A percentile compares a stretch with the other conserved stretches of the same genome.
phyloP scores from a whole-genome alignment of 2,797 vertebrate genomes.

The Glossophaga mutica region DNA sequence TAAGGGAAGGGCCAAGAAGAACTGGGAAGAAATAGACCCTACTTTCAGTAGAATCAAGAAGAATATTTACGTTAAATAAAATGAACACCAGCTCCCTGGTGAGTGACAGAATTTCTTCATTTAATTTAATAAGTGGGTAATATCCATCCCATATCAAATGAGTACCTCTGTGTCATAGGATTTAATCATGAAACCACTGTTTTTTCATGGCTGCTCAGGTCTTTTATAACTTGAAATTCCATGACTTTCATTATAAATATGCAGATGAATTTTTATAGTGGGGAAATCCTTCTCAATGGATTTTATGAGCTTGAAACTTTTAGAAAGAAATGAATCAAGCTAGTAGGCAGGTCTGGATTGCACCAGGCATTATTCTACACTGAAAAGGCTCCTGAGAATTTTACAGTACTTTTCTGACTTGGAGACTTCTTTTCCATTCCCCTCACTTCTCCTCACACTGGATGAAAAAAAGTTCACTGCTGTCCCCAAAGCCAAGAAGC shows the following conservation, averaged over 20 bases:
- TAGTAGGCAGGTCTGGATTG: not conserved
- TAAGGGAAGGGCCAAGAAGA: not conserved
- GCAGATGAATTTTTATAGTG: not conserved
- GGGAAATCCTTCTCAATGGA: not conserved
- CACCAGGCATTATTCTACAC: not conserved
- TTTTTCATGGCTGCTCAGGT: not conserved
- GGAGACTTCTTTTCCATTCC: not conserved
- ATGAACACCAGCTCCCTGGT: not conserved
- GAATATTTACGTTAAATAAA: not conserved
- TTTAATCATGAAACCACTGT: not conserved
- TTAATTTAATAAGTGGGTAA: not conserved
- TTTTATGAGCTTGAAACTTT: conserved; percentile 9
- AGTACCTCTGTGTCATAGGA: not conserved
- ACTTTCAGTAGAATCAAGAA: not conserved
- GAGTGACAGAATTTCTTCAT: not conserved
- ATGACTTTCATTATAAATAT: not conserved
- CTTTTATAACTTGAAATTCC: not conserved
- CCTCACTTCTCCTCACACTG: not conserved
- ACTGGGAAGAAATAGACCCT: not conserved
- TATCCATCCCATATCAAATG: not conserved
- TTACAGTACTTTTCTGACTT: not conserved
- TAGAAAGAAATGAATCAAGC: not conserved
- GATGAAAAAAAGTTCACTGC: not conserved
- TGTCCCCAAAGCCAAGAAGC: not conserved
- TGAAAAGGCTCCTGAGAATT: not conserved